A percentile compares a stretch with the other conserved stretches of the same genome.
Evolutionary conservation across 2,797 vertebrate species (phyloP).

Genomic region (Peromyscus eremicus): DNA sequence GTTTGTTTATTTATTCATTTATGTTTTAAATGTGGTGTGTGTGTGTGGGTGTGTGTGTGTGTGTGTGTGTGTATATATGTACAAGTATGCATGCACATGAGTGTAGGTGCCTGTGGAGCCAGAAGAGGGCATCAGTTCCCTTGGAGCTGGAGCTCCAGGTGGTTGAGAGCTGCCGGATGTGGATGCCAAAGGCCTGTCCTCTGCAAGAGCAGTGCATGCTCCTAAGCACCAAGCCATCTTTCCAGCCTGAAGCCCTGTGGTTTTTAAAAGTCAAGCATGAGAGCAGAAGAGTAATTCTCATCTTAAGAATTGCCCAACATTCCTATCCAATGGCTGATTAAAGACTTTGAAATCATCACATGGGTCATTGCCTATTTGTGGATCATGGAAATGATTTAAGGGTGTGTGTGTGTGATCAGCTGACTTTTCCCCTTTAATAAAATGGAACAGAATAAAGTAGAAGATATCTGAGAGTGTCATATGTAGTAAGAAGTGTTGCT

Average conservation of each 20-base stretch:
- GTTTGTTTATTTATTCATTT: neutral
- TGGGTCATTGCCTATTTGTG: neutral
- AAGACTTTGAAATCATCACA: slow-evolving; percentile 34
- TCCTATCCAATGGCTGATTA: neutral
- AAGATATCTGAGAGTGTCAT: neutral
- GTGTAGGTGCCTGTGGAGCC: neutral
- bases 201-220: neutral
- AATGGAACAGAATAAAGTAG: neutral
- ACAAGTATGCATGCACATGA: neutral
- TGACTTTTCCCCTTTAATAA: neutral
- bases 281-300: neutral
- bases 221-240: neutral
- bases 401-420: neutral
- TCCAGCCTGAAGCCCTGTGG: neutral
- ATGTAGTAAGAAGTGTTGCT: neutral
- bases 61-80: neutral
- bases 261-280: neutral
- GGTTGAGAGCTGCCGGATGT: neutral
- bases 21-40: neutral
- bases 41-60: neutral
- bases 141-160: neutral
- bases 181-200: neutral
- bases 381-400: neutral
- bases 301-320: neutral
- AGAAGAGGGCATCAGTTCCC: neutral